Evolutionary conservation across 2,113 vertebrate genomes (phyloP), one percentile per base, ranked within the genome.

Genomic region (Lonchura striata): DNA sequence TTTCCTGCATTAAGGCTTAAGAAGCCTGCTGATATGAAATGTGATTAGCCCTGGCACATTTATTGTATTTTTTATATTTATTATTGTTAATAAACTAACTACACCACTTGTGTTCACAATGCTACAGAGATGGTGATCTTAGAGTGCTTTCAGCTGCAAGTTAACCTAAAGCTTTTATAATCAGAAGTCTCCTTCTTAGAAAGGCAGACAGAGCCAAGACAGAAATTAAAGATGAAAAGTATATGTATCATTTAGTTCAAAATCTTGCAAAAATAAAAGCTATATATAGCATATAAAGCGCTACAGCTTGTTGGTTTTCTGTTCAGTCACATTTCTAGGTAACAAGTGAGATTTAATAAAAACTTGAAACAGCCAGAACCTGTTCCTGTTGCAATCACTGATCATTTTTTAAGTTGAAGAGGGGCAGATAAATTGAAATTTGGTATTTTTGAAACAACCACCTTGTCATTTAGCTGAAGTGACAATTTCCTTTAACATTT

Each of bases 401-500:
- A 46, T 49, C 10, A 37, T 65, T 66, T 65, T 79, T 86, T 82
- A 10, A 70, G 35, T 68, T 68, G 64, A 77, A 92, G 76, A 66
- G n/a, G 57, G 18, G 20, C 46, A 82, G 63, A 83, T 59, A 90
- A 94, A 82, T 30, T 44, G 6, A 75, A 85, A 35, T 75, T 60
- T 6, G 18, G 63, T 77, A 70, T 6, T 95, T 94, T 74, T 93
- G 68, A 75, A 94, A 90, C 83, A 57, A 75, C 59, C 68, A 75
- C 56, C 60, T 86, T 70, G 94, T 80, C 64, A 77, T 82, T 95
- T 90, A 89, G 66, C 21, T 66, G 52, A 47, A 91, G 52, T 23
- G 17, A 39, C 81, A 59, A 89, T 69, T 97, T 94, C 84, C 66
- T 87, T 92, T 87, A 82, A 79, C 33, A 27, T 82, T 92, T 46